Evolutionary conservation across 2,888 invertebrate genomes (phyloP).

Genomic region (Marasmarcha lunaedactyla): DNA sequence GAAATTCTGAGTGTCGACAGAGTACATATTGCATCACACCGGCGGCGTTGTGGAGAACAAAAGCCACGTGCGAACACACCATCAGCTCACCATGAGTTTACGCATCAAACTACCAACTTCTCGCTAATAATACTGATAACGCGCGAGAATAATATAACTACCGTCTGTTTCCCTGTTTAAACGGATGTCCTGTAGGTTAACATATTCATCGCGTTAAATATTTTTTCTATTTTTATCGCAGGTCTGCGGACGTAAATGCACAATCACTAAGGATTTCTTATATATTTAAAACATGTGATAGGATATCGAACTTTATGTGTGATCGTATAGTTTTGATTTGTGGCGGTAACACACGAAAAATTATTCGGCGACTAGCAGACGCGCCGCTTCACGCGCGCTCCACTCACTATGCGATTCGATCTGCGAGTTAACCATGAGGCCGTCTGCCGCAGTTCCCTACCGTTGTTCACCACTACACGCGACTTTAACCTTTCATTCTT

Average conservation of each 20-base stretch:
- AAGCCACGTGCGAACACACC: constrained; percentile 41
- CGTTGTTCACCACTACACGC: not conserved
- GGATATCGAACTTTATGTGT: too few species aligned
- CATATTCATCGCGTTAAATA: constrained; percentile 30
- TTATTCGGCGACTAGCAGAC: constrained; percentile 21
- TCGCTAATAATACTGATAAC: constrained; percentile 32
- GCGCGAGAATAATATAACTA: not conserved
- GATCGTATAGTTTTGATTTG: constrained; percentile 1
- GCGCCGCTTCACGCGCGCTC: constrained; percentile 40
- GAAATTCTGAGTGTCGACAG: constrained; percentile 37
- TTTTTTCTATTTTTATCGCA: not conserved
- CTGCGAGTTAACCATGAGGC: constrained; percentile 39
- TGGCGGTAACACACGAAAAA: constrained; percentile 31
- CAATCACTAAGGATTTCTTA: too few species aligned
- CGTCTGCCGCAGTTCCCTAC: constrained; percentile 12
- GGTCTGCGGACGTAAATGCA: too few species aligned
- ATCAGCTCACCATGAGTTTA: constrained; percentile 35
- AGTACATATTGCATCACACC: constrained; percentile 58
- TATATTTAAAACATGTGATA: too few species aligned
- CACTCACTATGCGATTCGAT: constrained; percentile 45
- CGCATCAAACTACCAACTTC: not conserved
- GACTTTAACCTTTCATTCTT: not conserved
- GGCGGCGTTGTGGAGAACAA: constrained; percentile 20
- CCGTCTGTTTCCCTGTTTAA: not conserved
- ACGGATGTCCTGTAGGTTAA: constrained; percentile 32